These are phyloP conservation scores for Rana temporaria DNA, from an alignment of 2,113 vertebrate genomes.

Conservation along the genomic window DNA sequence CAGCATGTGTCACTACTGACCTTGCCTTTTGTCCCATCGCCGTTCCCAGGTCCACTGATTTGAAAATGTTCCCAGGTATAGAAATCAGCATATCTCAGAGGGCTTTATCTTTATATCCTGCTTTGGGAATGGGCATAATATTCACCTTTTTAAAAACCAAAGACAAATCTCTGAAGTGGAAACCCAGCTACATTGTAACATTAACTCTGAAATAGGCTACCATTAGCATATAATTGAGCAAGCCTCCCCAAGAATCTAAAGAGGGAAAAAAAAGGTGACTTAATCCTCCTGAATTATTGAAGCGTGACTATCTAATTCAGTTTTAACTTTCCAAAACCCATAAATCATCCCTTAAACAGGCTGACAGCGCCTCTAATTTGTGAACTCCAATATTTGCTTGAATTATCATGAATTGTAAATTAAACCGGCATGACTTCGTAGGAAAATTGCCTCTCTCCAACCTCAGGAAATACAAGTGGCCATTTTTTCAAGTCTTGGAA, in stretches of 20 bases:
- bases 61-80: too few relatives aligned
- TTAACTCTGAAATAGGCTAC: constrained; percentile 5
- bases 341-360: constrained; percentile 34
- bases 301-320: constrained; percentile 18
- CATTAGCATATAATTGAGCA: constrained; percentile 27
- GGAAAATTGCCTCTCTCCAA: constrained; percentile 7
- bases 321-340: constrained; percentile 13
- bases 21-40: too few relatives aligned
- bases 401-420: constrained; percentile 49
- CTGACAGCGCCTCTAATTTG: constrained; percentile 38
- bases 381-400: constrained; percentile 44
- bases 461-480: constrained; percentile 12
- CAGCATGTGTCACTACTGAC: too few relatives aligned
- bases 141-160: constrained; percentile 3
- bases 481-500: constrained; percentile 36
- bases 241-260: constrained; percentile 16
- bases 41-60: too few relatives aligned
- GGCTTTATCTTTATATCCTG: not conserved
- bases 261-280: constrained; percentile 16
- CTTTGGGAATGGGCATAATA: not conserved
- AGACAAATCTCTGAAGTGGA: constrained; percentile 12
- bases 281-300: constrained; percentile 19
- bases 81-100: too few relatives aligned
- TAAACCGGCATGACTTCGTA: constrained; percentile 33
- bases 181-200: not conserved